Conservation (phyloP, 2,797 vertebrate genomes). For the Hemibagrus guttatus region DNA sequence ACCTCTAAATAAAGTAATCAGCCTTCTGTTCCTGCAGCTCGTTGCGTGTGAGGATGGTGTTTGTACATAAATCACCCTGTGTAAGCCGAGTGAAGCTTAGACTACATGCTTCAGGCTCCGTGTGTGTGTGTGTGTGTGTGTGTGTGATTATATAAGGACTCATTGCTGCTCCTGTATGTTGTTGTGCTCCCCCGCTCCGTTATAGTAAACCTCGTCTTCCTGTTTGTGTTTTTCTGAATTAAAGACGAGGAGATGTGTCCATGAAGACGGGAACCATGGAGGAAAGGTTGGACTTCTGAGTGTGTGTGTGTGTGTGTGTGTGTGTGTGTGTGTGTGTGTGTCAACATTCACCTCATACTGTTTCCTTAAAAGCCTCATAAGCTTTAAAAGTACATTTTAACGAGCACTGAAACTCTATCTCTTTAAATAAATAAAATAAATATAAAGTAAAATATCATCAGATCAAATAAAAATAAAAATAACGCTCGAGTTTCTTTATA, state of each 20-base stretch:
- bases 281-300: background rate
- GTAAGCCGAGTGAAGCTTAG: slow-evolving; percentile 3
- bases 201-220: background rate
- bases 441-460: background rate
- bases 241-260: background rate
- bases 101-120: slow-evolving; percentile 9
- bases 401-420: too few species aligned
- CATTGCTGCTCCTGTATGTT: slow-evolving; percentile 13
- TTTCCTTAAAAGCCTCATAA: background rate
- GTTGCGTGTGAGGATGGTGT: background rate
- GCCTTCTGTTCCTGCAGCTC: slow-evolving; percentile 27
- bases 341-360: too few species aligned
- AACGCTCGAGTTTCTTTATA: too few species aligned
- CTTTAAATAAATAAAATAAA: background rate
- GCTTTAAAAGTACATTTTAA: background rate
- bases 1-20: slow-evolving; percentile 36
- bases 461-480: background rate
- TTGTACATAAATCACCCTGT: slow-evolving; percentile 33
- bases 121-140: slow-evolving; percentile 15
- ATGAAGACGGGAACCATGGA: background rate
- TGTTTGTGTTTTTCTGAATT: slow-evolving; percentile 21
- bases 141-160: slow-evolving; percentile 42
- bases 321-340: background rate
- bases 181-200: background rate
- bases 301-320: background rate